Evolutionary conservation across 2,888 invertebrate species (phyloP).

Genomic region (Charanyca ferruginea): DNA sequence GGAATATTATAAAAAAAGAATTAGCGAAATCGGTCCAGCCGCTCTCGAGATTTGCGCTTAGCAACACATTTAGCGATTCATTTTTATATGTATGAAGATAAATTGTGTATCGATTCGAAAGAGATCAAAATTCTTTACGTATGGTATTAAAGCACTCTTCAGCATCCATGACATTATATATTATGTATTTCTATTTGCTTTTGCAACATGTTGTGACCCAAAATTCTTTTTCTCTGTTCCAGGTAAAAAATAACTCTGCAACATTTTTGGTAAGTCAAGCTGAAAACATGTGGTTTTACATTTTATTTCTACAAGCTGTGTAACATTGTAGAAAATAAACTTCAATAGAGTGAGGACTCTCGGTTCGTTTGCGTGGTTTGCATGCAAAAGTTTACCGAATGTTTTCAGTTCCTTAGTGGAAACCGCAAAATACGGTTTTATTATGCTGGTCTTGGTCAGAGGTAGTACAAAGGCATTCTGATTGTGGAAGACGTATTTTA

Average conservation of each 20-base stretch:
- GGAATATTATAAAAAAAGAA: too few species aligned
- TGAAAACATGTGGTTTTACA: constrained; percentile 38
- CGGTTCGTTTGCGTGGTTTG: constrained; percentile 54
- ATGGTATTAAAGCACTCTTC: neutral
- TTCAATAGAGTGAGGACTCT: constrained; percentile 45
- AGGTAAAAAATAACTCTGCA: constrained; percentile 45
- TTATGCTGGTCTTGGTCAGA: constrained; percentile 21
- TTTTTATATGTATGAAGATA: neutral
- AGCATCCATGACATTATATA: constrained; percentile 8
- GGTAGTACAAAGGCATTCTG: constrained; percentile 36
- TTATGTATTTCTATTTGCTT: neutral
- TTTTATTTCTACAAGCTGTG: constrained; percentile 44
- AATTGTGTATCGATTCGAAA: neutral
- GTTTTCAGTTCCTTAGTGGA: constrained; percentile 32
- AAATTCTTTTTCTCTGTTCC: constrained; percentile 49
- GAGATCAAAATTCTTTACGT: neutral
- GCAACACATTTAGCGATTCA: too few species aligned
- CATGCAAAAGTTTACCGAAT: constrained; percentile 47
- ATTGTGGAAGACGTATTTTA: constrained; percentile 11
- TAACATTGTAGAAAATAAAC: constrained; percentile 44
- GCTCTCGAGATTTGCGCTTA: too few species aligned
- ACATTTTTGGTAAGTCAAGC: constrained; percentile 52
- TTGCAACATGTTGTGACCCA: constrained; percentile 29
- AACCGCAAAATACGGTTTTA: constrained; percentile 40
- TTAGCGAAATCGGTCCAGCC: too few species aligned